phyloP scores from a whole-genome alignment of 2,888 invertebrate species.

The Agrilus biguttatus region DNA sequence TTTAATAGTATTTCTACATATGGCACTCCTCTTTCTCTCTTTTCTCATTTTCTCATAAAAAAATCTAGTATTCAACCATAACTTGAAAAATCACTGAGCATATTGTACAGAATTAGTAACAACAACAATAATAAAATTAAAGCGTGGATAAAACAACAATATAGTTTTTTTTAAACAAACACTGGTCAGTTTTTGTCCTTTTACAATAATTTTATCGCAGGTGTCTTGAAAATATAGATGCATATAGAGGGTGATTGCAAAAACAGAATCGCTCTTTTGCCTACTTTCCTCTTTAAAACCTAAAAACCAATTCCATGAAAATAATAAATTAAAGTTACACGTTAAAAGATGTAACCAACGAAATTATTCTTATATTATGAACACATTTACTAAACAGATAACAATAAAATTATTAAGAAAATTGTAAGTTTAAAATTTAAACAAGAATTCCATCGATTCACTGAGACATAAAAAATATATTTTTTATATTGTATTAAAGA shows the following conservation, averaged over 20 bases:
- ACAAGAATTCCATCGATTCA: too few species aligned
- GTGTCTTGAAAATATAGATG: conserved; percentile 12
- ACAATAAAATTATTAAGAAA: too few species aligned
- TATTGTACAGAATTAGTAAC: conserved; percentile 18
- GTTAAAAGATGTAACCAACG: too few species aligned
- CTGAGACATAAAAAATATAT: too few species aligned
- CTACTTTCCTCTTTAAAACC: not conserved
- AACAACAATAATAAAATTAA: conserved; percentile 22
- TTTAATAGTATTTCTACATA: conserved; percentile 14
- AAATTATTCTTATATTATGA: too few species aligned
- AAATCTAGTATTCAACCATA: conserved; percentile 9
- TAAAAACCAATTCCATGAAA: too few species aligned
- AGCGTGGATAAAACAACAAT: conserved; percentile 20
- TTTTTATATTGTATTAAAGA: too few species aligned
- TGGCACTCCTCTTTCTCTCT: conserved; percentile 19
- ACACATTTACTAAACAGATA: too few species aligned
- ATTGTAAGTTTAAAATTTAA: too few species aligned
- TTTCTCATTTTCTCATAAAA: conserved; percentile 4
- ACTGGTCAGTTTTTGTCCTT: conserved; percentile 13
- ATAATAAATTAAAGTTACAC: too few species aligned
- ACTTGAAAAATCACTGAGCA: conserved; percentile 12
- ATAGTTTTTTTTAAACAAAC: conserved; percentile 19
- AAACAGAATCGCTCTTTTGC: too few species aligned
- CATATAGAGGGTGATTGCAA: too few species aligned
- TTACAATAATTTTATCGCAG: conserved; percentile 15